Conservation (phyloP, 2,113 vertebrate species). For the Indri indri region DNA sequence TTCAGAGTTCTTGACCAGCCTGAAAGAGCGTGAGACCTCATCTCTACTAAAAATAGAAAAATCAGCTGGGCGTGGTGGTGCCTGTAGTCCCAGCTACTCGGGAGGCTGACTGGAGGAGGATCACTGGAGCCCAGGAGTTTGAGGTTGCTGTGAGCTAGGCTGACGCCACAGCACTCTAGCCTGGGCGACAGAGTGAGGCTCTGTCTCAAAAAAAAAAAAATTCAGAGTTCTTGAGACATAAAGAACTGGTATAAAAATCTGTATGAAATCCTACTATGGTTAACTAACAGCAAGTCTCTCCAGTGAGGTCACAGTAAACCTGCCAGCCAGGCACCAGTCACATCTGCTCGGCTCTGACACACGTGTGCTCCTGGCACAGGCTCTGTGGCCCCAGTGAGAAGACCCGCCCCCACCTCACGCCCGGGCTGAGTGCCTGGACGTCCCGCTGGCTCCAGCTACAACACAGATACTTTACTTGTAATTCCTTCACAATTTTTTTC, state of each 20-base stretch:
- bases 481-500: slow-evolving; percentile 86
- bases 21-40: no score
- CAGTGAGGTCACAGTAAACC: neutral
- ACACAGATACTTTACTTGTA: slow-evolving; percentile 83
- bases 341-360: neutral
- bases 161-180: no score
- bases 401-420: no score
- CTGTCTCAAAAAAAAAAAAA: no score
- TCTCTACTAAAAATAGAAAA: no score
- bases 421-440: fast-evolving
- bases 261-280: neutral
- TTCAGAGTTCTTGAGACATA: neutral
- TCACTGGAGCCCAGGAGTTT: no score
- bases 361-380: neutral
- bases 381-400: neutral
- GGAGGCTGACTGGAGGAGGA: no score
- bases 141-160: no score
- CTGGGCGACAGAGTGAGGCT: no score
- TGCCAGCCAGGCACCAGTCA: no score
- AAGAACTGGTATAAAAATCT: neutral
- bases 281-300: neutral
- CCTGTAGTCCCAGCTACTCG: no score
- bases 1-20: neutral
- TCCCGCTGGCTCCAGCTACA: fast-evolving
- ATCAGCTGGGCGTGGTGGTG: no score